phyloP scores from a whole-genome alignment of 2,113 vertebrate species.

The Gobio gobio region DNA sequence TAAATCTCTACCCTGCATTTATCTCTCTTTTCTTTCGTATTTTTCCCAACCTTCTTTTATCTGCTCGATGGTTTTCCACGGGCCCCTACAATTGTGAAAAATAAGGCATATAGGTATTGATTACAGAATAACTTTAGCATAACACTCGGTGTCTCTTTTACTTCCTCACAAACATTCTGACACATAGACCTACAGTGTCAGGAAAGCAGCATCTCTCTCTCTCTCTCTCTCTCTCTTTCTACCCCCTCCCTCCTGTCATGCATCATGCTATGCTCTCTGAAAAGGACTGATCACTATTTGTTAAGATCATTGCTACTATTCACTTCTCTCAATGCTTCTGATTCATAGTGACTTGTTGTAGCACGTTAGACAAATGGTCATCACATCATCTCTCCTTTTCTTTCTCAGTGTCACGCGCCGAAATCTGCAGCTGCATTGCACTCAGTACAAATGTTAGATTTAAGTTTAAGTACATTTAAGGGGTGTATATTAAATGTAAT shows the following conservation, averaged over 20 bases:
- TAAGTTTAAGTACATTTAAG: neutral
- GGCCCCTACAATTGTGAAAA: slow-evolving; percentile 32
- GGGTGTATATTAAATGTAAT: neutral
- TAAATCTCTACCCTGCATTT: slow-evolving; percentile 76
- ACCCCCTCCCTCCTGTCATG: neutral
- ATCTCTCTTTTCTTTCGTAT: slow-evolving; percentile 59
- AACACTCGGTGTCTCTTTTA: slow-evolving; percentile 56
- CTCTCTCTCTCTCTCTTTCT: slow-evolving; percentile 2
- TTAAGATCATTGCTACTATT: slow-evolving; percentile 60
- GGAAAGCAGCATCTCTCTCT: slow-evolving; percentile 29
- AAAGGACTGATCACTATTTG: slow-evolving; percentile 62
- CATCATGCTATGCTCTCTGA: slow-evolving; percentile 54
- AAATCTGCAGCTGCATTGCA: slow-evolving; percentile 16
- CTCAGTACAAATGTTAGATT: neutral
- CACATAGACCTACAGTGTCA: slow-evolving; percentile 51
- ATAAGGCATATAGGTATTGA: slow-evolving; percentile 31
- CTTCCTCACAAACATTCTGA: slow-evolving; percentile 55
- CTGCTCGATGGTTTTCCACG: neutral
- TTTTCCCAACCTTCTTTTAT: neutral
- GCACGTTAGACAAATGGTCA: slow-evolving; percentile 57
- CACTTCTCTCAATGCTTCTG: slow-evolving; percentile 58
- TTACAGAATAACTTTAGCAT: slow-evolving; percentile 15
- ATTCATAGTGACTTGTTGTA: slow-evolving; percentile 53
- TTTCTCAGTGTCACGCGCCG: neutral
- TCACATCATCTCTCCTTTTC: slow-evolving; percentile 45